These are phyloP conservation scores for Varanus komodoensis DNA, from an alignment of 2,113 vertebrate species.

Conservation along the genomic window DNA sequence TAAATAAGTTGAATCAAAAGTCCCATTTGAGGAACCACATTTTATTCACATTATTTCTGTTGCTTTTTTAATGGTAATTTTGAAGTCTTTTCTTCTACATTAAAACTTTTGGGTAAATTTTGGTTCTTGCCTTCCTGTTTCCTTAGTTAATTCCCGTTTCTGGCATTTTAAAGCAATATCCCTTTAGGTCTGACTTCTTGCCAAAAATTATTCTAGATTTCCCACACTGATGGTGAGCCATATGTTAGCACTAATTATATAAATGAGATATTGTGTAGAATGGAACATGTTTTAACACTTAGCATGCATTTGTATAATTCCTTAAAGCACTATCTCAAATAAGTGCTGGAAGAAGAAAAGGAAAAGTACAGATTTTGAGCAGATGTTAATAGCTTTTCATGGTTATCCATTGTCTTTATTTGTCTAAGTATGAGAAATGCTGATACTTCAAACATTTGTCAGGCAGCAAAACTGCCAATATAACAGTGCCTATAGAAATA, in stretches of 20 bases:
- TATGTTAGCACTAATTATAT: constrained; percentile 88
- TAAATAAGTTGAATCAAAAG: neutral
- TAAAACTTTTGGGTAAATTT: constrained; percentile 70
- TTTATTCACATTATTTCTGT: constrained; percentile 64
- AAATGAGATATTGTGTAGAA: constrained; percentile 82
- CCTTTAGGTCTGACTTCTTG: constrained; percentile 80
- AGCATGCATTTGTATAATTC: neutral
- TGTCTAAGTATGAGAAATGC: constrained; percentile 65
- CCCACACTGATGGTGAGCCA: constrained; percentile 82
- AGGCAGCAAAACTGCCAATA: constrained; percentile 59
- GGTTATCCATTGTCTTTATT: constrained; percentile 69
- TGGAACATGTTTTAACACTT: constrained; percentile 78
- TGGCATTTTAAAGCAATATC: constrained; percentile 77
- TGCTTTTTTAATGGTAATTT: constrained; percentile 44
- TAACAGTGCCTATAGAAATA: constrained; percentile 57
- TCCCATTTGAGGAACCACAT: constrained; percentile 54
- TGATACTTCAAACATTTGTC: constrained; percentile 67
- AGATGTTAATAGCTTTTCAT: constrained; percentile 76
- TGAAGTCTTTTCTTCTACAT: constrained; percentile 47
- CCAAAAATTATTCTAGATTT: constrained; percentile 83
- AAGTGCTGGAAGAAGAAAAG: constrained; percentile 69
- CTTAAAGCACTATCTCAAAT: constrained; percentile 61
- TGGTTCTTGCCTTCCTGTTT: constrained; percentile 65
- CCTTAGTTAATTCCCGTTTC: constrained; percentile 72
- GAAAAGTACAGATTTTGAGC: constrained; percentile 71